Evolutionary conservation across 1,140 invertebrate species (phyloP).

Genomic region (Holotrichia oblita): DNA sequence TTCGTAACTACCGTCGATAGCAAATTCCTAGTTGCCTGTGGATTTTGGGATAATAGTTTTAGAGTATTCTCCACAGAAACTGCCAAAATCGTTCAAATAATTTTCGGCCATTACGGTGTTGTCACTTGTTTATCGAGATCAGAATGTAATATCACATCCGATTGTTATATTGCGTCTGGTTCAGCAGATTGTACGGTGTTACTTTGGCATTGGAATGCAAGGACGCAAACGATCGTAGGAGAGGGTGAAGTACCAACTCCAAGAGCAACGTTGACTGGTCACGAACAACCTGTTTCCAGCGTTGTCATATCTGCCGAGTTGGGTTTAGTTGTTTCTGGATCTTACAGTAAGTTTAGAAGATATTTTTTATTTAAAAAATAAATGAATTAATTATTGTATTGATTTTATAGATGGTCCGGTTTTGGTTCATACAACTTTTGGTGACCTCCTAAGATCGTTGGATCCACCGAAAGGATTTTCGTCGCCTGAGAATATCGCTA

Average conservation of each 20-base stretch:
- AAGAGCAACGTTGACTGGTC: slow-evolving; percentile 94
- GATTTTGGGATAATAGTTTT: slow-evolving; percentile 99
- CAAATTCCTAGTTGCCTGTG: slow-evolving; percentile 95
- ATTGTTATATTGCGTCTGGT: slow-evolving; percentile 98
- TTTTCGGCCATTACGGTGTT: slow-evolving; percentile 98
- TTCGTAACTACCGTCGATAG: slow-evolving; percentile 98
- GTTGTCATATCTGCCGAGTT: slow-evolving; percentile 97
- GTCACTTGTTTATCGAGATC: slow-evolving; percentile 97
- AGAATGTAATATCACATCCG: slow-evolving; percentile 97
- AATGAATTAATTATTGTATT: slow-evolving; percentile 41
- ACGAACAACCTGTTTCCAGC: slow-evolving; percentile 93
- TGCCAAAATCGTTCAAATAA: slow-evolving; percentile 97
- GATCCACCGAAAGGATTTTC: slow-evolving; percentile 81
- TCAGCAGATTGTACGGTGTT: slow-evolving; percentile 97
- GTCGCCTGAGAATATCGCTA: slow-evolving; percentile 90
- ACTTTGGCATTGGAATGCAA: slow-evolving; percentile 98
- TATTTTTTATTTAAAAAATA: too few relatives aligned
- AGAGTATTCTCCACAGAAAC: slow-evolving; percentile 97
- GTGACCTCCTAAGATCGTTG: slow-evolving; percentile 92
- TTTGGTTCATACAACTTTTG: slow-evolving; percentile 97
- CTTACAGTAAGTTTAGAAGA: slow-evolving; percentile 72
- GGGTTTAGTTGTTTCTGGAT: slow-evolving; percentile 96
- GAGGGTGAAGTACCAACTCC: slow-evolving; percentile 95
- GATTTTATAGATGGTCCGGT: slow-evolving; percentile 88
- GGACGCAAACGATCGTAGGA: slow-evolving; percentile 95